A percentile compares a stretch with the other conserved stretches of the same genome.
phyloP scores from a whole-genome alignment of 2,888 invertebrate genomes.

The Amorpha juglandis region DNA sequence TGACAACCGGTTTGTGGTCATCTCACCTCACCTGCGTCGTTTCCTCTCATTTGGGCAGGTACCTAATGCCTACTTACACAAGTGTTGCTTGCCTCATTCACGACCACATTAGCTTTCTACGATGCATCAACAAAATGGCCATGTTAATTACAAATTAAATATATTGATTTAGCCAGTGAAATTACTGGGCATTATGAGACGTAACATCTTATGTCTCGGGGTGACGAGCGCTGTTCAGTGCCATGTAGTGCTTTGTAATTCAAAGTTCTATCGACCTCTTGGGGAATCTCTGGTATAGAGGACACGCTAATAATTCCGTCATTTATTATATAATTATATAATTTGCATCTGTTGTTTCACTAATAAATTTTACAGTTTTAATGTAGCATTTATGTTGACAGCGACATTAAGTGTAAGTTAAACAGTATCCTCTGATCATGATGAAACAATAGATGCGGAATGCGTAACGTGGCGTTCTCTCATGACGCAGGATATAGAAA shows the following conservation, averaged over 20 bases:
- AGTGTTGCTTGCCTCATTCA: slow-evolving; percentile 64
- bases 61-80: slow-evolving; percentile 41
- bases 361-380: no score
- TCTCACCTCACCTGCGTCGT: slow-evolving; percentile 57
- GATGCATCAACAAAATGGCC: slow-evolving; percentile 54
- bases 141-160: slow-evolving; percentile 48
- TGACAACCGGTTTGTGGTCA: slow-evolving; percentile 73
- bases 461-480: slow-evolving; percentile 7
- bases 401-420: background rate
- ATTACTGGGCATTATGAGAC: no score
- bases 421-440: background rate
- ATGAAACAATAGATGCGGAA: background rate
- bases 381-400: background rate
- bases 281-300: no score
- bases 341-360: background rate
- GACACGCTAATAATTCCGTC: background rate
- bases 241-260: no score
- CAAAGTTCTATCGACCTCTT: no score
- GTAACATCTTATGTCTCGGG: no score
- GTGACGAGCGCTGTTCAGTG: no score
- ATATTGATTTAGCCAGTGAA: slow-evolving; percentile 35
- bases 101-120: slow-evolving; percentile 71
- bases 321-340: background rate
- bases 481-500: background rate
- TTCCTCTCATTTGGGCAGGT: slow-evolving; percentile 39